Evolutionary conservation across 2,888 invertebrate species (phyloP).

Genomic region (Balanococcus diminutus): DNA sequence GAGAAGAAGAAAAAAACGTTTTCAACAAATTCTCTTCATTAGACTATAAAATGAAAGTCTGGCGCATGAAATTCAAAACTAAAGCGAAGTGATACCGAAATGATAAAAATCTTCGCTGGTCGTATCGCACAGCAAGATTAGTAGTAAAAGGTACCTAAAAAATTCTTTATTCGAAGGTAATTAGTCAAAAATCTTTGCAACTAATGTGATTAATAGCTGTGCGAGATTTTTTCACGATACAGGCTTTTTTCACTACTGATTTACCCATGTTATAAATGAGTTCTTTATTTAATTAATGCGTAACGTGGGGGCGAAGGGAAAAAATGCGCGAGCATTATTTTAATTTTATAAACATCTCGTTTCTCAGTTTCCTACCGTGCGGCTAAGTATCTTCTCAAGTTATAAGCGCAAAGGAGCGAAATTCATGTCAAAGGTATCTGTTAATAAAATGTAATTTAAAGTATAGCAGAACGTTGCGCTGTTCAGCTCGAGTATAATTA

Average conservation of each 20-base stretch:
- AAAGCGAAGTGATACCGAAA: not conserved
- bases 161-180: constrained; percentile 23
- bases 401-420: constrained; percentile 35
- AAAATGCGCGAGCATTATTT: not conserved
- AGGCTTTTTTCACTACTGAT: constrained; percentile 12
- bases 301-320: not conserved
- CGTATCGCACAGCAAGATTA: not conserved
- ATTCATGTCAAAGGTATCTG: constrained; percentile 33
- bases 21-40: not conserved
- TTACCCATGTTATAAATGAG: constrained; percentile 10
- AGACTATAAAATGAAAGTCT: not conserved
- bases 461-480: not conserved
- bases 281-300: constrained; percentile 35
- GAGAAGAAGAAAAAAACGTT: not conserved
- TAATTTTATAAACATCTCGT: constrained; percentile 40
- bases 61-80: not conserved
- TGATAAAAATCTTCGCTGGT: not conserved
- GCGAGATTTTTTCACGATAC: not conserved
- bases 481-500: constrained; percentile 33
- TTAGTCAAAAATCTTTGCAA: constrained; percentile 21
- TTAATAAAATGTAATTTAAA: constrained; percentile 33
- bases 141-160: not conserved
- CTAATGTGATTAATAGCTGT: constrained; percentile 4
- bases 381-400: constrained; percentile 36
- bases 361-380: constrained; percentile 4